Conservation (phyloP, 2,113 vertebrate species). For the Emydocephalus ijimae region DNA sequence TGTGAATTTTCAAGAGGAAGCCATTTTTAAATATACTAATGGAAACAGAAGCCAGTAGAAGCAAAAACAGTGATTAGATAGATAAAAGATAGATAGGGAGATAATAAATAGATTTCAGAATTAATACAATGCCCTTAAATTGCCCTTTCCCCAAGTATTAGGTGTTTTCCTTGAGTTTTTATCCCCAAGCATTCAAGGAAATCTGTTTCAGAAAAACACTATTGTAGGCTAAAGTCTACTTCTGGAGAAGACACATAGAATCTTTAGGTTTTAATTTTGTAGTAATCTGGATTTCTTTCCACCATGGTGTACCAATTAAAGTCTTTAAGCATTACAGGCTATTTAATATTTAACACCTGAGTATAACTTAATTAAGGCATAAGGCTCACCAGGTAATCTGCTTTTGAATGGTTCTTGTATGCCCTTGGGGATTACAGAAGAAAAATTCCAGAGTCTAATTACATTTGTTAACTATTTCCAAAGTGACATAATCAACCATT, state of each 20-base stretch:
- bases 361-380: slow-evolving; percentile 52
- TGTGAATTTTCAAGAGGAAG: slow-evolving; percentile 52
- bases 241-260: not conserved
- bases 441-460: slow-evolving; percentile 48
- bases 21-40: slow-evolving; percentile 53
- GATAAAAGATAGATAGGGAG: not conserved
- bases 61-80: slow-evolving; percentile 24
- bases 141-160: slow-evolving; percentile 2
- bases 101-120: not conserved
- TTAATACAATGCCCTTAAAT: not conserved
- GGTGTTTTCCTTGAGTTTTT: not conserved
- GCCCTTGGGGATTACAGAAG: slow-evolving; percentile 41
- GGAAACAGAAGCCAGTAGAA: slow-evolving; percentile 32
- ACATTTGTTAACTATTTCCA: slow-evolving; percentile 52
- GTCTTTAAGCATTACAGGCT: slow-evolving; percentile 42
- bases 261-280: not conserved
- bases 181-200: not conserved
- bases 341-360: slow-evolving; percentile 46
- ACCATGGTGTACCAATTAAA: slow-evolving; percentile 10
- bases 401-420: slow-evolving; percentile 18
- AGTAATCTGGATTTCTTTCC: slow-evolving; percentile 7
- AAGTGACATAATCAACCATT: slow-evolving; percentile 43
- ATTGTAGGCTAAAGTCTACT: not conserved
- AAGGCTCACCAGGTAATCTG: not conserved
- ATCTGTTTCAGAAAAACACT: not conserved